A percentile compares a stretch with the other conserved stretches of the same genome.
phyloP scores from a whole-genome alignment of 2,888 invertebrate species.

The Yponomeuta evonymella region DNA sequence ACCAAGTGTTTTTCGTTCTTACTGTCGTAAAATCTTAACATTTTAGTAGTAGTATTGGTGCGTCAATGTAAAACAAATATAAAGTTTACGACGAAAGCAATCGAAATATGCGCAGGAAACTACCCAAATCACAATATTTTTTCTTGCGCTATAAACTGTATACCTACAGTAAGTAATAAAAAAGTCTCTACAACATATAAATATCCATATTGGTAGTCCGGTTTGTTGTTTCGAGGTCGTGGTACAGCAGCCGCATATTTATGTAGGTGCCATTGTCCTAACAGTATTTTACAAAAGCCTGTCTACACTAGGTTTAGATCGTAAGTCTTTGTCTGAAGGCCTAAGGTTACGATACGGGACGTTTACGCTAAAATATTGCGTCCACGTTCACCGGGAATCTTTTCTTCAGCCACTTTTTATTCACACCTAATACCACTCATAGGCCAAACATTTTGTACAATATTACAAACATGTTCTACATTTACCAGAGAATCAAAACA shows the following conservation, averaged over 20 bases:
- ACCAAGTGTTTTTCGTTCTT: too few relatives aligned
- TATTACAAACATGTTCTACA: neutral
- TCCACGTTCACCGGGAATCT: neutral
- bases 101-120: too few relatives aligned
- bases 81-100: too few relatives aligned
- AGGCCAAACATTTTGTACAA: neutral
- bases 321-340: constrained; percentile 11
- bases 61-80: too few relatives aligned
- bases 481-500: neutral
- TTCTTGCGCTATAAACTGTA: neutral
- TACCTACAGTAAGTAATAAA: neutral
- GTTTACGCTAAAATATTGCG: constrained; percentile 9
- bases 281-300: constrained; percentile 13
- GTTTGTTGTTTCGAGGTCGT: neutral
- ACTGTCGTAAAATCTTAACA: too few relatives aligned
- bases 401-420: neutral
- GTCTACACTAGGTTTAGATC: constrained; percentile 12
- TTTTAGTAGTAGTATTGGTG: too few relatives aligned
- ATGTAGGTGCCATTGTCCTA: constrained; percentile 9
- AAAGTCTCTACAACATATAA: neutral
- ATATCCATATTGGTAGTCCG: constrained; percentile 1
- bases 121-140: too few relatives aligned
- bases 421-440: neutral
- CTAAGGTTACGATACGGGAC: constrained; percentile 4
- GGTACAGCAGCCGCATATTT: neutral